Evolutionary conservation across 2,113 vertebrate genomes (phyloP), one percentile per base, ranked within the genome.

Genomic region (Onychostruthus taczanowskii): DNA sequence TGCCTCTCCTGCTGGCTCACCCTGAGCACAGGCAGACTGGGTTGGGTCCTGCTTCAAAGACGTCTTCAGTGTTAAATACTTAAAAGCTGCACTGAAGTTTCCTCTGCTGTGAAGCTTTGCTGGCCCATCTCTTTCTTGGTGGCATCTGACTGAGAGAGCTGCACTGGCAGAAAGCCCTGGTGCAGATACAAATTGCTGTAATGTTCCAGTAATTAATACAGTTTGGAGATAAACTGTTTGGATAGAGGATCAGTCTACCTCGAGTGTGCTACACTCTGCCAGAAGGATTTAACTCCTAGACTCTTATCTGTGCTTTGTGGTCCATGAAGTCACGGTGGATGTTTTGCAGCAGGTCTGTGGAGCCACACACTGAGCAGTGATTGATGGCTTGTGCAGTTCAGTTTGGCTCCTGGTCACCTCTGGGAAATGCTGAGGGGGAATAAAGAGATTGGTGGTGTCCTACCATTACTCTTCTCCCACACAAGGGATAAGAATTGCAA

Each of bases 201-300:
- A 7, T 85, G 30, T 62, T 87, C 59, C 64, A 63, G 69, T 22
- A 63, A 64, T 74, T 81, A 41, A 39, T 63, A 33, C 6, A 43
- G 24, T 64, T 91, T 63, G 56, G 81, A 91, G 56, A 77, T n/a
- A 63, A 87, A 28, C 37, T 50, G 3, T 66, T 83, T 84, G 87
- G 52, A 24, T 6, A 44, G 81, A 84, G 66, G 56, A 89, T 39
- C 52, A 19, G 33, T 31, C 52, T 1, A 2, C 31, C 69, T 64
- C 9, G 0, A 4, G 37, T 39, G 30, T 1, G 4, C 50, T 75
- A 0, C 0, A 11, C 67, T 83, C 28, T 76, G 67, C 86, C 72
- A 91, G 73, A 74, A 91, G 59, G 66, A 66, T 39, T 7, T 17
- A 46, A 76, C n/a, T 88, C 58, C 72, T 52, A 3, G 74, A 21